Conservation (phyloP, 2,113 vertebrate species). For the Cephalopholis sonnerati region DNA sequence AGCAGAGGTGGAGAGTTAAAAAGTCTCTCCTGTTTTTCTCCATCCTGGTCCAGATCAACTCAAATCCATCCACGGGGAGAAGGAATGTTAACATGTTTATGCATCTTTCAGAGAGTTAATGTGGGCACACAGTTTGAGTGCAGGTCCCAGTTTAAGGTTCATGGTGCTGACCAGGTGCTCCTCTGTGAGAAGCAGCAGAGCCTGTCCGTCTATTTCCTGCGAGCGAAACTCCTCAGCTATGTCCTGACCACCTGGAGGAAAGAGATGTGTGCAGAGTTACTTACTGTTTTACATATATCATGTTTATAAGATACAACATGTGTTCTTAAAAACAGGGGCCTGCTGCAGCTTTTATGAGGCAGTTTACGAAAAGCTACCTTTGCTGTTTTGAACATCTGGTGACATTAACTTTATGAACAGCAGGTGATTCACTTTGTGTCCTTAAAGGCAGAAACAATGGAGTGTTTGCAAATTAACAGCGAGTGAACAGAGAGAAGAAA, state of each 20-base stretch:
- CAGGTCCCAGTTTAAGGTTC: slow-evolving; percentile 96
- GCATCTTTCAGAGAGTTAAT: slow-evolving; percentile 92
- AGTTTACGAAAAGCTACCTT: background rate
- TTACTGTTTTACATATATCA: background rate
- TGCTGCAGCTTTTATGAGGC: background rate
- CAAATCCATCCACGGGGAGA: background rate
- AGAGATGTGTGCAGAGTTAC: slow-evolving; percentile 12
- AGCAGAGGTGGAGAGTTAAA: background rate
- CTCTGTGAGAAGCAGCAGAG: slow-evolving; percentile 93
- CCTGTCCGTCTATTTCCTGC: slow-evolving; percentile 96
- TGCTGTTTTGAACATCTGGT: background rate
- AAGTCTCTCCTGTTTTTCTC: background rate
- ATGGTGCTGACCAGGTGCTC: slow-evolving; percentile 96
- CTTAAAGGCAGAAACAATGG: background rate
- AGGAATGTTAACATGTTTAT: slow-evolving; percentile 59
- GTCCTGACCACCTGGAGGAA: slow-evolving; percentile 88
- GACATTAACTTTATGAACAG: background rate
- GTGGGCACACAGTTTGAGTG: slow-evolving; percentile 93
- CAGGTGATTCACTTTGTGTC: background rate
- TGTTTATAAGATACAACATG: background rate
- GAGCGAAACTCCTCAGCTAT: slow-evolving; percentile 91
- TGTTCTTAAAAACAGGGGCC: background rate
- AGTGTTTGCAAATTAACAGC: background rate
- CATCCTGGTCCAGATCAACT: background rate
- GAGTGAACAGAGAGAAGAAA: background rate